Percentiles rank a stretch among this genome's conserved stretches.
phyloP scores from a whole-genome alignment of 2,113 vertebrate species.

The Chiloscyllium plagiosum region DNA sequence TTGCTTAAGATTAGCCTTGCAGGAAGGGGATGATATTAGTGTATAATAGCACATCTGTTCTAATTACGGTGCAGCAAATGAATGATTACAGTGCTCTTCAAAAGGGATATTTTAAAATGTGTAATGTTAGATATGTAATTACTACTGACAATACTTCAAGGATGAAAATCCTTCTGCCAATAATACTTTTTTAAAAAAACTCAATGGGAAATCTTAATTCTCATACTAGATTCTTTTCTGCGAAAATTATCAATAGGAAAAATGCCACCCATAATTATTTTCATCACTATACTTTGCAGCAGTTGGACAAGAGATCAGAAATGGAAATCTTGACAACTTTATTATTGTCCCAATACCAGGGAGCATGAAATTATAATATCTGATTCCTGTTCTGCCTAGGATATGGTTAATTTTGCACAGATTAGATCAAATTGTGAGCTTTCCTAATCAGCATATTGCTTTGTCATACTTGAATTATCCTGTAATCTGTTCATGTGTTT shows the following conservation, averaged over 20 bases:
- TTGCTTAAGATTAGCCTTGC: background rate
- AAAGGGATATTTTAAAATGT: constrained; percentile 14
- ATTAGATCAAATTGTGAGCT: background rate
- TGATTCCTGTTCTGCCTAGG: background rate
- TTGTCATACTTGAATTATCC: background rate
- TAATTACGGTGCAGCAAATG: background rate
- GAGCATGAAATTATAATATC: background rate
- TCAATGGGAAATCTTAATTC: background rate
- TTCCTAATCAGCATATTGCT: background rate
- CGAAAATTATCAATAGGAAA: background rate
- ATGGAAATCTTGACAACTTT: background rate
- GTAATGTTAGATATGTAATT: background rate
- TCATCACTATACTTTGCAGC: background rate
- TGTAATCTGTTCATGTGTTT: background rate
- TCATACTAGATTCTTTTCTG: background rate
- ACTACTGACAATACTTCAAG: background rate
- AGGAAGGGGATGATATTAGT: constrained; percentile 1
- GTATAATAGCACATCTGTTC: background rate
- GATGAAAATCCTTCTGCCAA: background rate
- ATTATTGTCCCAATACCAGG: background rate
- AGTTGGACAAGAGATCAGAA: background rate
- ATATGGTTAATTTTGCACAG: background rate
- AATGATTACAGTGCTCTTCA: background rate
- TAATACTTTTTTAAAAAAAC: background rate
- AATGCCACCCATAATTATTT: background rate